These are phyloP conservation scores for Eira barbara DNA, from an alignment of 2,113 vertebrate species.

Conservation along the genomic window DNA sequence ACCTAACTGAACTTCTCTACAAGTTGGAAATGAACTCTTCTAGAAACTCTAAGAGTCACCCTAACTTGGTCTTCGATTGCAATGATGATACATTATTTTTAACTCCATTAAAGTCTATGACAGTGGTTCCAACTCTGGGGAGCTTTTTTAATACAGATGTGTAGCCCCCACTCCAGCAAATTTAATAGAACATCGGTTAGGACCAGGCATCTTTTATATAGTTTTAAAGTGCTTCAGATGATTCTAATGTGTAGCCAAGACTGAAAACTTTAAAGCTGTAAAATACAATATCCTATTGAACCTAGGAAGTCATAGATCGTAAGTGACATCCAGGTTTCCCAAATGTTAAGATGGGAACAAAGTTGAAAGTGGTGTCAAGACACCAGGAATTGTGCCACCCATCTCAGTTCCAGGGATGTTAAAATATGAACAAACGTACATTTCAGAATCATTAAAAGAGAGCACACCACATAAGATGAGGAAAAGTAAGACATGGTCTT, in stretches of 20 bases:
- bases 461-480: neutral
- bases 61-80: neutral
- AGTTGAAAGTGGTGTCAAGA: neutral
- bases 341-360: neutral
- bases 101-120: neutral
- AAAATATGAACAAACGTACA: neutral
- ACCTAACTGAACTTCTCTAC: neutral
- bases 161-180: neutral
- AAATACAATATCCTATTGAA: neutral
- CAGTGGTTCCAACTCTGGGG: neutral
- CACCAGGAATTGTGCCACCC: neutral
- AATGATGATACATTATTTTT: neutral
- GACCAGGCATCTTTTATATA: neutral
- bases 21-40: neutral
- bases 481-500: neutral
- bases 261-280: neutral
- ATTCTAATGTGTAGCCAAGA: neutral
- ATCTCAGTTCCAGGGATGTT: neutral
- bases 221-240: neutral
- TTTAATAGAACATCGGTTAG: neutral
- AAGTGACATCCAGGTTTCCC: neutral
- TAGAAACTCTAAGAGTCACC: neutral
- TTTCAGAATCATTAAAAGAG: neutral
- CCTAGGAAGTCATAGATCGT: neutral
- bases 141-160: neutral